Evolutionary conservation across 1,140 invertebrate species (phyloP).

Genomic region (Drosophila parabipectinata): DNA sequence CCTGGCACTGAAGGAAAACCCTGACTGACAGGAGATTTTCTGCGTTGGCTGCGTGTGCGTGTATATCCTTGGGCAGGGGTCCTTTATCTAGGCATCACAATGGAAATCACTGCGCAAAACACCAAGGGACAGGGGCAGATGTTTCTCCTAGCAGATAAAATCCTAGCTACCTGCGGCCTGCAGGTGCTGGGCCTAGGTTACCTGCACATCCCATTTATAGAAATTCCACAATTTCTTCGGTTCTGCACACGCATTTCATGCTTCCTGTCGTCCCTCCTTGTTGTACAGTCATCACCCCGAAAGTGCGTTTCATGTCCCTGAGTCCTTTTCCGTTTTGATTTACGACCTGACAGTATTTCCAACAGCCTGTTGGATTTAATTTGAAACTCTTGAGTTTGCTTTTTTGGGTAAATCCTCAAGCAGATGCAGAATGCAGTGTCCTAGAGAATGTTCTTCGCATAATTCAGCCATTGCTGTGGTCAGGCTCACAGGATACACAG

Average conservation of each 20-base stretch:
- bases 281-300: slow-evolving; percentile 65
- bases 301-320: slow-evolving; percentile 30
- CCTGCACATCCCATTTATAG: slow-evolving; percentile 74
- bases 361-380: slow-evolving; percentile 61
- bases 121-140: slow-evolving; percentile 53
- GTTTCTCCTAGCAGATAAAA: slow-evolving; percentile 57
- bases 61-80: slow-evolving; percentile 20
- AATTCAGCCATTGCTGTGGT: slow-evolving; percentile 41
- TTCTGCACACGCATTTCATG: slow-evolving; percentile 63
- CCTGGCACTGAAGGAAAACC: slow-evolving; percentile 49
- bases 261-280: slow-evolving; percentile 68
- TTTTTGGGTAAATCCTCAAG: slow-evolving; percentile 23
- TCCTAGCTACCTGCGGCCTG: slow-evolving; percentile 63
- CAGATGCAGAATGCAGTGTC: slow-evolving; percentile 24
- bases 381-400: slow-evolving; percentile 44
- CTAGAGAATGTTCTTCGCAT: slow-evolving; percentile 11
- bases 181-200: slow-evolving; percentile 62
- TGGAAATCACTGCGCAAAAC: slow-evolving; percentile 66
- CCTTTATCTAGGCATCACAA: slow-evolving; percentile 69
- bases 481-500: slow-evolving; percentile 6
- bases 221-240: slow-evolving; percentile 53
- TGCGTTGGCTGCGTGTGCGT: slow-evolving; percentile 15
- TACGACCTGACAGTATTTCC: slow-evolving; percentile 25
- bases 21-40: slow-evolving; percentile 56
- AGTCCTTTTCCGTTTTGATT: slow-evolving; percentile 34